phyloP scores from a whole-genome alignment of 1,140 invertebrate species.

The Neodiprion lecontei region DNA sequence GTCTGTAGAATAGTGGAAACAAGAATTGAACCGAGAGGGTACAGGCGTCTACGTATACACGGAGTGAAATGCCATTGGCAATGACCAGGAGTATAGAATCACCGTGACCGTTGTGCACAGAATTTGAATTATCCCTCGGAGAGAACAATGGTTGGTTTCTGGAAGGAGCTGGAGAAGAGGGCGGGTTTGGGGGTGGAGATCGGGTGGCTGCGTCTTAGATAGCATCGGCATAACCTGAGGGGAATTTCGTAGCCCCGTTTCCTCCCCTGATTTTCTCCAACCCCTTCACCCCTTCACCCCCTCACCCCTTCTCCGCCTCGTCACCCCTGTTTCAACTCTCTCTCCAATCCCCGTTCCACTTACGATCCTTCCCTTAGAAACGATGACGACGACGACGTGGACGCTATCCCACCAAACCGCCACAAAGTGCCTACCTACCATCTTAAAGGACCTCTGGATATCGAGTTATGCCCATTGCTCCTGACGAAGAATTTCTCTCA shows the following conservation, averaged over 20 bases:
- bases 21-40: too few relatives aligned
- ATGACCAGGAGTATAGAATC: too few relatives aligned
- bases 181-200: not conserved
- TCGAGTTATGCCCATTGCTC: too few relatives aligned
- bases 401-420: not conserved
- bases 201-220: conserved; percentile 32
- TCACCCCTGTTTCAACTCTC: not conserved
- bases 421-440: conserved; percentile 4
- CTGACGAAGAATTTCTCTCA: too few relatives aligned
- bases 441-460: not conserved
- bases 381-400: too few relatives aligned
- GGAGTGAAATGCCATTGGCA: too few relatives aligned
- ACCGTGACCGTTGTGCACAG: not conserved
- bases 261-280: not conserved
- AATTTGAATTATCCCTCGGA: not conserved
- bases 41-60: too few relatives aligned
- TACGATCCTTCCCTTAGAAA: not conserved
- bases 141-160: not conserved
- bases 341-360: not conserved
- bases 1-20: too few relatives aligned
- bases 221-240: conserved; percentile 22
- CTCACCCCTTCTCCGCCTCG: not conserved
- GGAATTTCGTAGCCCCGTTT: not conserved
- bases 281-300: not conserved
- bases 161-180: too few relatives aligned